Evolutionary conservation across 1,140 invertebrate genomes (phyloP).

Genomic region (Nephila pilipes): DNA sequence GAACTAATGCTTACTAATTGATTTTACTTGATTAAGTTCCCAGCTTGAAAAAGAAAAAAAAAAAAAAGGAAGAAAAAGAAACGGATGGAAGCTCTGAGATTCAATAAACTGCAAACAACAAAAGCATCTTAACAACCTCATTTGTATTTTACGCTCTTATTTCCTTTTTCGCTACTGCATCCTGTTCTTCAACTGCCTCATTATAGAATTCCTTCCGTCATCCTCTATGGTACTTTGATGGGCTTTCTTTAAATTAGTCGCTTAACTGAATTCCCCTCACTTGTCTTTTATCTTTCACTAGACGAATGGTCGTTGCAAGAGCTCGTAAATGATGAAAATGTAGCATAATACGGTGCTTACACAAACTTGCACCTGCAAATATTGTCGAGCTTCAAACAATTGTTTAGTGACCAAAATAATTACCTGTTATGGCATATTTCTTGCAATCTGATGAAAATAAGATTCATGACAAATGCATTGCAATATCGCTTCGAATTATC

Average conservation of each 20-base stretch:
- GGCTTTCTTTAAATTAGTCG: conserved; percentile 25
- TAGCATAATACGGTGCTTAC: too few relatives aligned
- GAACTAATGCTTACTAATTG: background rate
- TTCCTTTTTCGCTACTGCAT: conserved; percentile 24
- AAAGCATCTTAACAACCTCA: background rate
- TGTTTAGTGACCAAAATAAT: too few relatives aligned
- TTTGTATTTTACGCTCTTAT: conserved; percentile 25
- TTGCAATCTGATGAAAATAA: too few relatives aligned
- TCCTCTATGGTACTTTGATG: background rate
- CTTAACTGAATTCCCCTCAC: background rate
- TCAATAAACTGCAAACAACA: background rate
- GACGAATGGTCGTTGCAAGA: too few relatives aligned
- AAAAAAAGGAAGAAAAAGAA: background rate
- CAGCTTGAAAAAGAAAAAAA: background rate
- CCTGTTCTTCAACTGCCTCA: background rate
- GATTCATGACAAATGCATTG: too few relatives aligned
- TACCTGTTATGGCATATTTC: too few relatives aligned
- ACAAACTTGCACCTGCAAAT: too few relatives aligned
- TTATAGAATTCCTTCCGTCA: conserved; percentile 10
- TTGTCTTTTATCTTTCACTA: background rate
- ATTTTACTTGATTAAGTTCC: background rate
- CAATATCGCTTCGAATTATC: too few relatives aligned
- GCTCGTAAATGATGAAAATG: too few relatives aligned
- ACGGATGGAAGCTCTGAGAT: background rate
- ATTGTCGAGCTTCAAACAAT: too few relatives aligned